These are phyloP conservation scores for Columba guinea DNA, from an alignment of 2,797 vertebrate genomes.

Conservation along the genomic window DNA sequence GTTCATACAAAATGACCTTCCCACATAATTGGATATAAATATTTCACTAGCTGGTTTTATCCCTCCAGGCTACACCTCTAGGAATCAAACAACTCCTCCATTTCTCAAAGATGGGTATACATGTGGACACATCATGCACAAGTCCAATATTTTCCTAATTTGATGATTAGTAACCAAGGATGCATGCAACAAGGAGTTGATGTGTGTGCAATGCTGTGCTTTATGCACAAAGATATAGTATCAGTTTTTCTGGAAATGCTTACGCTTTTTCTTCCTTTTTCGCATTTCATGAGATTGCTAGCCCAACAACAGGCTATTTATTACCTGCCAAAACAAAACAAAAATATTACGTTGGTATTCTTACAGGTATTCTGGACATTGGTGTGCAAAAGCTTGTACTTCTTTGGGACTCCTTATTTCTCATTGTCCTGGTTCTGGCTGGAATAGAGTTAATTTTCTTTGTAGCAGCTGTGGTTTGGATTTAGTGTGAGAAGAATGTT, in stretches of 20 bases:
- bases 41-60: not conserved
- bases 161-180: not conserved
- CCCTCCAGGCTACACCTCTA: not conserved
- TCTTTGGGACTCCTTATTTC: not conserved
- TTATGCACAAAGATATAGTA: not conserved
- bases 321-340: not conserved
- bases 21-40: not conserved
- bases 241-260: not conserved
- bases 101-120: not conserved
- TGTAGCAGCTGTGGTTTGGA: no score
- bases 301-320: not conserved
- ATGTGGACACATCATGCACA: accelerated
- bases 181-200: accelerated
- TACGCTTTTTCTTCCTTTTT: not conserved
- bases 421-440: not conserved
- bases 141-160: not conserved
- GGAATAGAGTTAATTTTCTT: no score
- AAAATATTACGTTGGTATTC: not conserved
- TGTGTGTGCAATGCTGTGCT: not conserved
- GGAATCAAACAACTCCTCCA: not conserved
- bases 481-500: no score
- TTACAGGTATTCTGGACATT: not conserved
- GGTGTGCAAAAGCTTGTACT: not conserved
- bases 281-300: not conserved
- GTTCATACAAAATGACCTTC: not conserved